phyloP scores from a whole-genome alignment of 2,888 invertebrate species.

The Dicycla oo region DNA sequence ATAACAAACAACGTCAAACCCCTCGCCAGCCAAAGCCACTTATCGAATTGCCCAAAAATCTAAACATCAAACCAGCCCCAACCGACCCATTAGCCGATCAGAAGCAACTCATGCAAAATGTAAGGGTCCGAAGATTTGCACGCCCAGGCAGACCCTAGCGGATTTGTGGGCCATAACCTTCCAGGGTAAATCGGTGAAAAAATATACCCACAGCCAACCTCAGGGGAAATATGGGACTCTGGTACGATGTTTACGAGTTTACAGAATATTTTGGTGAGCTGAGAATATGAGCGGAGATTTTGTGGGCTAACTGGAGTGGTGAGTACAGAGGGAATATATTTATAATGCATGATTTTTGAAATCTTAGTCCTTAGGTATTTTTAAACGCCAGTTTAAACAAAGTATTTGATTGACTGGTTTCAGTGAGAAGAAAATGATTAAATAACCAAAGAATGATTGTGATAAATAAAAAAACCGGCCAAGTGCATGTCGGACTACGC shows the following conservation, averaged over 20 bases:
- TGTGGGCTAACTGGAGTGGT: slow-evolving; percentile 21
- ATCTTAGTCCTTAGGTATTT: neutral
- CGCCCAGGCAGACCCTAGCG: slow-evolving; percentile 44
- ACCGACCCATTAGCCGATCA: slow-evolving; percentile 47
- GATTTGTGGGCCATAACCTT: slow-evolving; percentile 61
- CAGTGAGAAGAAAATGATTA: too few relatives aligned
- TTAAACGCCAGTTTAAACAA: neutral
- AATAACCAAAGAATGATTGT: neutral
- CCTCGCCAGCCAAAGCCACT: slow-evolving; percentile 10
- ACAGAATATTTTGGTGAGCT: slow-evolving; percentile 46
- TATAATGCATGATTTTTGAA: neutral
- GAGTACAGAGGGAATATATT: neutral
- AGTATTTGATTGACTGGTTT: neutral
- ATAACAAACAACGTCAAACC: neutral
- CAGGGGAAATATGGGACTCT: slow-evolving; percentile 61
- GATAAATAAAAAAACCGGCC: too few relatives aligned
- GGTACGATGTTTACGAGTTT: slow-evolving; percentile 57
- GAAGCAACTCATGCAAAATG: slow-evolving; percentile 59
- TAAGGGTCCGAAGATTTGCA: slow-evolving; percentile 56
- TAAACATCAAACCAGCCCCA: slow-evolving; percentile 38
- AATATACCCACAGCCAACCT: slow-evolving; percentile 57
- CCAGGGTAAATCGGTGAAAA: slow-evolving; percentile 63
- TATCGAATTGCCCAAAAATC: slow-evolving; percentile 38
- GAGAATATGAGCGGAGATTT: slow-evolving; percentile 18
- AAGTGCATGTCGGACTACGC: too few relatives aligned